Evolutionary conservation across 2,113 vertebrate species (phyloP), one percentile per base, ranked within the genome.

Genomic region (Corythaixoides concolor): DNA sequence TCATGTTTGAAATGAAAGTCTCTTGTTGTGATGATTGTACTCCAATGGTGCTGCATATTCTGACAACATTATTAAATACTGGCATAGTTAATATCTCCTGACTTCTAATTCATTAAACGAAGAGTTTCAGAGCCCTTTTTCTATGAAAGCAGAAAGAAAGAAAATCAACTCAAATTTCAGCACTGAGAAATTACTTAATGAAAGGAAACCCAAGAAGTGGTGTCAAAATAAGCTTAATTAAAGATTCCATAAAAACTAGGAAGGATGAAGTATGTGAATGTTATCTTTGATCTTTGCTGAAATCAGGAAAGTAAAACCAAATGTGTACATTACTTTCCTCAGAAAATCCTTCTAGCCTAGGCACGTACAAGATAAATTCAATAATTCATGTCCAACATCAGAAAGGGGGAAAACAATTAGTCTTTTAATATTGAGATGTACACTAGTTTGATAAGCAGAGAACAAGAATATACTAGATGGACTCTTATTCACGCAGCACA

Each of bases 241-340:
- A 94, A 67, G 67, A 79, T 90, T 75, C 60, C 64, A 49, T 43
- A 92, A 90, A 60, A 92, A 2, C 26, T 76, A 90, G 37, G 32
- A 74, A 95, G 22, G 23, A 85, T 52, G 23, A 93, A 80, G 66
- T 41, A 35, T 55, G 33, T 58, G 26, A 77, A 86, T 69, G 64
- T 69, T 72, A 86, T 50, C 24, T 91, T 94, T 95, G 62, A 91
- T 89, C 63, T 75, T 94, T 80, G 26, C 28, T 76, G 72, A 88
- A 95, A 87, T 92, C 27, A 93, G 94, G 41, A 45, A 95, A 88
- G 23, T 53, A 89, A 94, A 94, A 94, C 12, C 73, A 94, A 75
- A 76, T 32, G 52, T 50, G 17, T 89, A 49, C 23, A 62, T 74
- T 32, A 45, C 32, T 88, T 17, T 92, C 60, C 64, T 88, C 58